Base-by-base conservation (phyloP, 2,888 invertebrate species). In the Cordilura impudica region DNA sequence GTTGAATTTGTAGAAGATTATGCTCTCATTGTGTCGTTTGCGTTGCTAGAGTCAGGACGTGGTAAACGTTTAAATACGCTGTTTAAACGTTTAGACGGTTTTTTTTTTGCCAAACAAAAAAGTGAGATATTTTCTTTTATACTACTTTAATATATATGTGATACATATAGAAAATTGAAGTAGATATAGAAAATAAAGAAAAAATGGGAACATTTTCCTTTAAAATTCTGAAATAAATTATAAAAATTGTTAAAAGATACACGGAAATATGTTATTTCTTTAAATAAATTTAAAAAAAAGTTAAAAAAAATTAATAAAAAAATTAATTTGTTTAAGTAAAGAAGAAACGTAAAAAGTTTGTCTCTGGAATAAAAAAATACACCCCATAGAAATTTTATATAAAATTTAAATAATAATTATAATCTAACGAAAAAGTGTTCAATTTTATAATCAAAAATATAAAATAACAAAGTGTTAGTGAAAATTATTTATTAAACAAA, bases 11-110 rank as follows among this genome's bases (percentile, higher is more conserved):
- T n/a, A 74, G 70, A 70, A 58, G 43, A 71, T 45, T 69, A 71
- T 26, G 79, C 86, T 85, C 77, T 83, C 86, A 88, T 88, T 89
- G 89, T 88, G 86, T 89, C 88, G 87, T 85, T 87, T 87, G 88
- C 88, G 88, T 86, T 89, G 88, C 86, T 89, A 83, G 88, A 85
- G 88, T 84, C 86, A 89, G 89, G 88, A 88, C 88, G 87, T 86
- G 85, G 82, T 75, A 14, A 63, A 67, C 53, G 51, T 63, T 54
- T 67, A 35, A 69, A 39, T 69, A 82, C 80, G 82, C 72, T 65
- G 54, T 47, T 56, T 53, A 61, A 81, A 74, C 69, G 74, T 74
- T 56, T 81, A 69, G 47, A 66, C 77, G 77, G 82, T 74, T 73
- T 51, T 58, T 47, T n/a, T 67, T 75, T 56, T 47, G 61, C 60